These are phyloP conservation scores for Rhingia rostrata DNA, from an alignment of 2,888 invertebrate genomes.

Conservation along the genomic window DNA sequence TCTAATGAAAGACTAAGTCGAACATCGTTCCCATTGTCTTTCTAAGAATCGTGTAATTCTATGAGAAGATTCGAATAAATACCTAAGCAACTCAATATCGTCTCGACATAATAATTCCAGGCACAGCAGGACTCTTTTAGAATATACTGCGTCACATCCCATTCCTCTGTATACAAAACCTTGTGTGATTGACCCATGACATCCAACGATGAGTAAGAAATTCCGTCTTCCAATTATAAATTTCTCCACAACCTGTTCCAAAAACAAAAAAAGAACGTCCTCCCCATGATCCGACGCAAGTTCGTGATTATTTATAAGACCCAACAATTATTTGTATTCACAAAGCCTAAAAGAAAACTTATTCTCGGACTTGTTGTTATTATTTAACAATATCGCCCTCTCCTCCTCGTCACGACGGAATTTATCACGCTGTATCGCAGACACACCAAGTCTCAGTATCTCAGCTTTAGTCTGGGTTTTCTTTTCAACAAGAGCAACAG, in stretches of 20 bases:
- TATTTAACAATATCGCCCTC: conserved; percentile 36
- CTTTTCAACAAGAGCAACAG: not conserved
- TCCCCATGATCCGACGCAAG: not conserved
- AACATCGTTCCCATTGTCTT: too few species aligned
- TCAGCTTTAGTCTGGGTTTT: not conserved
- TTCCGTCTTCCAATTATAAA: not conserved
- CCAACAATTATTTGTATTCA: conserved; percentile 11
- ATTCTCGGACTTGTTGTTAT: conserved; percentile 28
- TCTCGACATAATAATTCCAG: too few species aligned
- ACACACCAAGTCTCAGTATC: conserved; percentile 26
- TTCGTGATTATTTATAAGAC: conserved; percentile 49
- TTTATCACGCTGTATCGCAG: conserved; percentile 30
- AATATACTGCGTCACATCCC: too few species aligned
- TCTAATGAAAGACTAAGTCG: too few species aligned
- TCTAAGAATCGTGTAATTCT: too few species aligned
- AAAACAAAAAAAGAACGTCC: not conserved
- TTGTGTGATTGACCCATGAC: too few species aligned
- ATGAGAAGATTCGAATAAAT: too few species aligned
- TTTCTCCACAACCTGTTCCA: not conserved
- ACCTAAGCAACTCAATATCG: too few species aligned
- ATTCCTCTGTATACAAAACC: too few species aligned
- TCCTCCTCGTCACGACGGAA: not conserved
- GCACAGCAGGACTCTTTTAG: too few species aligned
- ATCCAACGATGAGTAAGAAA: not conserved
- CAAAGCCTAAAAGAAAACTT: conserved; percentile 2